Base-by-base conservation (phyloP, 2,888 invertebrate genomes). In the Spicauda simplicius region DNA sequence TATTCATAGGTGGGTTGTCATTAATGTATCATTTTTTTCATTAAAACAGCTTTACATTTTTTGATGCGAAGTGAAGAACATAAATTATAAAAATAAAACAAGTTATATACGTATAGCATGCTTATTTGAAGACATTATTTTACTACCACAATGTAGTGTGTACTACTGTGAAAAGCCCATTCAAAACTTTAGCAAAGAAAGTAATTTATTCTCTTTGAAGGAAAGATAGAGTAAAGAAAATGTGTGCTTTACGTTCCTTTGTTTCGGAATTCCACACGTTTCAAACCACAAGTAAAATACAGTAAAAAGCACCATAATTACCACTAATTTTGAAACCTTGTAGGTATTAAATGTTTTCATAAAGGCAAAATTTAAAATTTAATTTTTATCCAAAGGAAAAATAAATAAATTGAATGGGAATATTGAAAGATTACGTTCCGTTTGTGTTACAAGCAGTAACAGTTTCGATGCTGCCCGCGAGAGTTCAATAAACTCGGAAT, bases 401-500 rank as follows among this genome's bases (percentile, higher is more conserved):
- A 37, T 37, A 12, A 12, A 37, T 37, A 41, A 57, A 19, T 14
- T 19, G 4, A 57, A 37, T 41, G 18, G 19, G 19, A 25, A 41
- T 33, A 33, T 2, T 4, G 25, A 12, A 50, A 16, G 50, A 18
- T 48, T 50, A 61, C 60, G 61, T 67, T 67, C 66, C 60, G 61
- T 61, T 59, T 59, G n/a, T 57, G 4, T 0, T n/a, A 19, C 20
- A 30, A 72, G 70, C 77, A 74, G 76, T 72, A 73, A 69, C 70
- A 74, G 73, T 82, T 77, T 77, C 73, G 72, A 74, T 74, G 74
- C 80, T 75, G 79, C 74, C 73, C 71, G 66, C 70, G 63, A 77
- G 84, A 85, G 91, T 90, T 92, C 90, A 91, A 77, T 89, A 91
- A 90, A 91, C 91, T 87, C 82, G 70, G 74, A 80, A 76, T 82